Base-by-base conservation (phyloP, 2,797 vertebrate genomes). In the Aselliscus stoliczkanus region DNA sequence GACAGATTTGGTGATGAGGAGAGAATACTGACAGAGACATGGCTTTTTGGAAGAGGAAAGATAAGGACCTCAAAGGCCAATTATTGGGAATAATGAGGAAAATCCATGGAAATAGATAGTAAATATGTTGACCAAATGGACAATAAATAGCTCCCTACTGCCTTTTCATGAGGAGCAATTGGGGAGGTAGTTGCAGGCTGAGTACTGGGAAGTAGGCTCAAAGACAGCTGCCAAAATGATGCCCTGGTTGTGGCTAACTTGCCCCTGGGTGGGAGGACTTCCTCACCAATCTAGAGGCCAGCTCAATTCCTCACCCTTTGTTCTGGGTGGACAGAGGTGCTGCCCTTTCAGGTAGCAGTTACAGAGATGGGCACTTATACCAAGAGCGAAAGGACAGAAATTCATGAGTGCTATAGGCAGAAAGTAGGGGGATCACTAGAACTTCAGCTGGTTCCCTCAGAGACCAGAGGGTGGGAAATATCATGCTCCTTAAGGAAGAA, bases 401-500 rank as follows among this genome's bases (percentile, higher is more conserved):
- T 10, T 11, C 64, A 42, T 3, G 1, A 7, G 9, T 14, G 39
- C 69, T 69, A 2, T 44, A 75, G 37, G 44, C 73, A 70, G 84
- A 67, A n/a, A 31, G 42, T 42, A 12, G 15, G 29, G 14, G 14
- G 15, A 15, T 65, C 62, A 27, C 85, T 39, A 25, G 83, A 42
- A 20, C 39, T 29, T 34, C 1, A 64, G 54, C 54, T 11, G 14
- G 1, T 62, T 47, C 25, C 4, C 52, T 13, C 1, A 14, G 52
- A 31, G 47, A 44, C 8, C 9, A 44, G n/a, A 62, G 15, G 21
- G n/a, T 12, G 18, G 39, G 58, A 12, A 5, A 6, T 0, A 0
- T 47, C 27, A 7, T 0, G 0, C 50, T 8, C 15, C 0, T 27
- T 64, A 31, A n/a, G 65, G 77, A 73, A 23, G 52, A 20, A 31